Evolutionary conservation across 2,113 vertebrate species (phyloP).

Genomic region (Apistogramma diplotaenia): DNA sequence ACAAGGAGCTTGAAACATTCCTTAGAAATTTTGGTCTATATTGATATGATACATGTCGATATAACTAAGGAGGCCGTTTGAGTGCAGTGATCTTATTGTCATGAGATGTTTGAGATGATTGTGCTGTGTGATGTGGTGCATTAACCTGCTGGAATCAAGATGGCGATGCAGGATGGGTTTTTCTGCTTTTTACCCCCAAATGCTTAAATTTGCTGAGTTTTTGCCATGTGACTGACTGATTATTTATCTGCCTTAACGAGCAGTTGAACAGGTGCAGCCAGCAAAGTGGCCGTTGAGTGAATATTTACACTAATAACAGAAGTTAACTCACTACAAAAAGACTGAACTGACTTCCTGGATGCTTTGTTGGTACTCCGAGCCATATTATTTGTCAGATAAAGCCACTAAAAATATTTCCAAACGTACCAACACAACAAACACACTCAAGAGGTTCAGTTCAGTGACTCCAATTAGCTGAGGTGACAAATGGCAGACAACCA

Average conservation of each 20-base stretch:
- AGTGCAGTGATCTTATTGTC: background rate
- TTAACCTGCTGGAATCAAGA: background rate
- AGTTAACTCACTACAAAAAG: background rate
- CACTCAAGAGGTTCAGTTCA: background rate
- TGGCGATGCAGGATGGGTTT: background rate
- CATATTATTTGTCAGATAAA: background rate
- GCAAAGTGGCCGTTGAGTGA: background rate
- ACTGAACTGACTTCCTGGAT: background rate
- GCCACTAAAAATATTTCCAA: background rate
- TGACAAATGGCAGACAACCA: background rate
- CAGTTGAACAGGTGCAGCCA: background rate
- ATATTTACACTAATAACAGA: background rate
- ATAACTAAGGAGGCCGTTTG: background rate
- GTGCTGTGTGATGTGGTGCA: background rate
- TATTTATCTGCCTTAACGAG: background rate
- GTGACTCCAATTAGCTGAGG: background rate
- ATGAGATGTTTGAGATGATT: background rate
- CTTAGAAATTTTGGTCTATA: background rate
- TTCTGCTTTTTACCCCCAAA: background rate
- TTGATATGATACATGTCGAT: background rate
- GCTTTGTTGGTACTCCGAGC: background rate
- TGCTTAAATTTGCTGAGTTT: too few species aligned
- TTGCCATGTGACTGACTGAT: background rate
- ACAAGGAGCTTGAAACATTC: background rate
- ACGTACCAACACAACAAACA: background rate